Percentiles rank a stretch among this genome's conserved stretches.
Evolutionary conservation across 2,888 invertebrate genomes (phyloP).

Genomic region (Cetonia aurata): DNA sequence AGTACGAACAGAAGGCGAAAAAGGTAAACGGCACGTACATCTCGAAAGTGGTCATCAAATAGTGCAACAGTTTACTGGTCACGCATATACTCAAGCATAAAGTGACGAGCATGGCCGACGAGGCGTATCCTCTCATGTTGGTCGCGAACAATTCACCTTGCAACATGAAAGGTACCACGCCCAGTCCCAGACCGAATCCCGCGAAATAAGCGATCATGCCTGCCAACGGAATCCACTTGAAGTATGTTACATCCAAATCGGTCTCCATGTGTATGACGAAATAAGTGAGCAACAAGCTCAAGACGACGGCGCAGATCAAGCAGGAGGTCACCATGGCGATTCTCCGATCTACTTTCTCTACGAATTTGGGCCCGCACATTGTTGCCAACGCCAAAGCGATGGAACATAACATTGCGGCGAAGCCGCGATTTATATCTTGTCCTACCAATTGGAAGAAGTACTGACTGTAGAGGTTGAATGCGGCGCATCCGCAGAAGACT

Average conservation of each 20-base stretch:
- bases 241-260: slow-evolving; percentile 46
- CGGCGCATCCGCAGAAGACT: slow-evolving; percentile 58
- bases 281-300: slow-evolving; percentile 54
- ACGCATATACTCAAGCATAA: slow-evolving; percentile 53
- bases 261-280: slow-evolving; percentile 53
- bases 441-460: slow-evolving; percentile 60
- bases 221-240: slow-evolving; percentile 51
- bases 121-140: slow-evolving; percentile 55
- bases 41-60: slow-evolving; percentile 55
- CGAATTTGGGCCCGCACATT: slow-evolving; percentile 51
- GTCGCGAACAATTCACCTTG: slow-evolving; percentile 55
- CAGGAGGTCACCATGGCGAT: slow-evolving; percentile 56
- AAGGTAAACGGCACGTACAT: slow-evolving; percentile 57
- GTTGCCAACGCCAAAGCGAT: slow-evolving; percentile 46
- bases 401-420: slow-evolving; percentile 58
- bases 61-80: slow-evolving; percentile 57
- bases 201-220: slow-evolving; percentile 52
- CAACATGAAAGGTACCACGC: slow-evolving; percentile 53
- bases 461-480: slow-evolving; percentile 58
- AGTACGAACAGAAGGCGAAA: slow-evolving; percentile 54
- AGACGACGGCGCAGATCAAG: slow-evolving; percentile 52
- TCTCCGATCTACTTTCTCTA: slow-evolving; percentile 58
- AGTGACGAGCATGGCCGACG: slow-evolving; percentile 53
- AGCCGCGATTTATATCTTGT: slow-evolving; percentile 56
- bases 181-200: slow-evolving; percentile 52